A percentile compares a stretch with the other conserved stretches of the same genome.
phyloP scores from a whole-genome alignment of 1,140 invertebrate species.

The Cherax quadricarinatus region DNA sequence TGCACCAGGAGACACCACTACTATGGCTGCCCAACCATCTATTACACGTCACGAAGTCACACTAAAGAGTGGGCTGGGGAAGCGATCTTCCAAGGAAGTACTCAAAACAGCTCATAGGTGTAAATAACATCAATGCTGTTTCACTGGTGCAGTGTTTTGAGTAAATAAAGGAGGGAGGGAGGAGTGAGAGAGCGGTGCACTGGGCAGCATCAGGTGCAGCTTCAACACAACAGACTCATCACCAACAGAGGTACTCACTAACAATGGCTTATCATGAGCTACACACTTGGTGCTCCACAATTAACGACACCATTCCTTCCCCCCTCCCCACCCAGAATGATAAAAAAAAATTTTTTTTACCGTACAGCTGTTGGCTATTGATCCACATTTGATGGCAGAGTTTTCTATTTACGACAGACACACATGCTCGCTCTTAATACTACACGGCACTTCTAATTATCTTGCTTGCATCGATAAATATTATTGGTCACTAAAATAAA shows the following conservation, averaged over 20 bases:
- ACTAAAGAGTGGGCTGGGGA: too few relatives aligned
- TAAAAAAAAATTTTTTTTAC: neutral
- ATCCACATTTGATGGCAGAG: too few relatives aligned
- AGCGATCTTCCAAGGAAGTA: too few relatives aligned
- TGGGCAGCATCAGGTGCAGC: neutral
- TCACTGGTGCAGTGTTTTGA: neutral
- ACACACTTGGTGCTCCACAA: constrained; percentile 24
- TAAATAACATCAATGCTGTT: too few relatives aligned
- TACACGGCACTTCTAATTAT: too few relatives aligned
- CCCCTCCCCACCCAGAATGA: neutral
- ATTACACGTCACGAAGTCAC: too few relatives aligned
- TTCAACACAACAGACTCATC: neutral
- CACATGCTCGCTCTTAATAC: too few relatives aligned
- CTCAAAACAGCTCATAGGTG: too few relatives aligned
- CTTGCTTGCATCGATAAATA: too few relatives aligned
- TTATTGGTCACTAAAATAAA: too few relatives aligned
- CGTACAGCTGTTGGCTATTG: neutral
- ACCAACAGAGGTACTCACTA: neutral
- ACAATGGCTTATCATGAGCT: constrained; percentile 25
- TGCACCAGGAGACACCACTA: neutral
- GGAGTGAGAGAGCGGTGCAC: neutral
- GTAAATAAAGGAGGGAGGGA: neutral
- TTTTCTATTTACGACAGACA: too few relatives aligned
- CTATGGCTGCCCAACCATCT: too few relatives aligned
- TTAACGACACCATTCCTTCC: neutral